These are phyloP conservation scores for Myotis davidii DNA, from an alignment of 2,113 vertebrate genomes.

Conservation along the genomic window DNA sequence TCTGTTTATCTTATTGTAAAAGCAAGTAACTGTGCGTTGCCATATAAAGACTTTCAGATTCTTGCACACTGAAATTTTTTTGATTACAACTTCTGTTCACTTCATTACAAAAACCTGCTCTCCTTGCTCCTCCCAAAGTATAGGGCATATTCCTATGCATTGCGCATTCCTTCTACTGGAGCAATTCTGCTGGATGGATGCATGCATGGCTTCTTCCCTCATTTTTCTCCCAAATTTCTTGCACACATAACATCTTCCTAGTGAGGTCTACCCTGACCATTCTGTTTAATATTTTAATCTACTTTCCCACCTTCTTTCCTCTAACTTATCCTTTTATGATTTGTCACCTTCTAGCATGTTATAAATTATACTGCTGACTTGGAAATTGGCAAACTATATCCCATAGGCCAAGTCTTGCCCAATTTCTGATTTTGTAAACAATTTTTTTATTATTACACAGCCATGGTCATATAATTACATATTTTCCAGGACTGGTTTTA, in stretches of 20 bases:
- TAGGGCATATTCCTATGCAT: fast-evolving
- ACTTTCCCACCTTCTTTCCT: fast-evolving
- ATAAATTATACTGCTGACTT: neutral
- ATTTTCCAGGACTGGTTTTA: neutral
- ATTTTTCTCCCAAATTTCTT: neutral
- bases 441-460: neutral
- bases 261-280: neutral
- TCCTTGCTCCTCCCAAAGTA: neutral
- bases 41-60: neutral
- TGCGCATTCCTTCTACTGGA: neutral
- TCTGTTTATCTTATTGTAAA: neutral
- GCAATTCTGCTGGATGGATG: neutral
- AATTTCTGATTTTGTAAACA: neutral
- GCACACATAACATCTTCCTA: neutral
- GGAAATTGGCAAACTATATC: neutral
- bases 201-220: neutral
- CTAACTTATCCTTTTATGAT: neutral
- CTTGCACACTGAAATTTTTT: neutral
- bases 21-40: neutral
- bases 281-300: neutral
- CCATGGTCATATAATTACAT: neutral
- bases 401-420: fast-evolving
- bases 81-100: neutral
- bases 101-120: neutral
- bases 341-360: neutral